Conservation (phyloP, 23 tunicate species). For the Trididemnum miniatum region DNA sequence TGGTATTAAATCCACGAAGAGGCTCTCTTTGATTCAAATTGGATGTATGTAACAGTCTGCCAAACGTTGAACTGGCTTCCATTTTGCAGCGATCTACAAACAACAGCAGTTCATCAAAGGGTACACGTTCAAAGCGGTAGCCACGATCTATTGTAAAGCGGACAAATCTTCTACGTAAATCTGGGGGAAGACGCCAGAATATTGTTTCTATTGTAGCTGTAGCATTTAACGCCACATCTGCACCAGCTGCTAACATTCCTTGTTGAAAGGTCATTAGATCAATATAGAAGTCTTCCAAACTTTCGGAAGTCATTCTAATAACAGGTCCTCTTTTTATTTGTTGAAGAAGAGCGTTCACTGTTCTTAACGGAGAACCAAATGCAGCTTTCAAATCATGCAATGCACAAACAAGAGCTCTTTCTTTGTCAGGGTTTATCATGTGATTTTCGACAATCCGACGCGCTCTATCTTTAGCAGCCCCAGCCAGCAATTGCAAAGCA, state of each 20-base stretch:
- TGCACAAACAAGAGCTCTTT: background rate
- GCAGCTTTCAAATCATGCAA: background rate
- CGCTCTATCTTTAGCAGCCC: background rate
- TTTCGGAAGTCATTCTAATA: background rate
- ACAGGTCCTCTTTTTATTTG: background rate
- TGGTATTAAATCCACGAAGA: too few species aligned
- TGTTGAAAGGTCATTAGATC: background rate
- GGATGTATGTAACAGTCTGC: background rate
- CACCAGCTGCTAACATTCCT: background rate
- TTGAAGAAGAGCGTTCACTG: background rate
- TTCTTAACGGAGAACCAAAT: background rate
- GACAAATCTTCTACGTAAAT: background rate
- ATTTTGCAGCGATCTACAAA: background rate
- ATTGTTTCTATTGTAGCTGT: background rate
- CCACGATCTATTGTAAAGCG: background rate
- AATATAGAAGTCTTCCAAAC: background rate
- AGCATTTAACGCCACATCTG: background rate
- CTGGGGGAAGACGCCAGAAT: background rate
- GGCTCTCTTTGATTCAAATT: too few species aligned
- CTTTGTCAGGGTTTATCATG: background rate
- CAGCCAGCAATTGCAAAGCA: background rate
- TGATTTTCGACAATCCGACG: background rate
- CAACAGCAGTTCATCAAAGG: background rate
- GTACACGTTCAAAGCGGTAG: background rate
- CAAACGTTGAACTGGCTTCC: conserved; percentile 8